A percentile compares a stretch with the other conserved stretches of the same genome.
phyloP scores from a whole-genome alignment of 53 echinoderm and acorn worm species.

The Crossaster papposus region DNA sequence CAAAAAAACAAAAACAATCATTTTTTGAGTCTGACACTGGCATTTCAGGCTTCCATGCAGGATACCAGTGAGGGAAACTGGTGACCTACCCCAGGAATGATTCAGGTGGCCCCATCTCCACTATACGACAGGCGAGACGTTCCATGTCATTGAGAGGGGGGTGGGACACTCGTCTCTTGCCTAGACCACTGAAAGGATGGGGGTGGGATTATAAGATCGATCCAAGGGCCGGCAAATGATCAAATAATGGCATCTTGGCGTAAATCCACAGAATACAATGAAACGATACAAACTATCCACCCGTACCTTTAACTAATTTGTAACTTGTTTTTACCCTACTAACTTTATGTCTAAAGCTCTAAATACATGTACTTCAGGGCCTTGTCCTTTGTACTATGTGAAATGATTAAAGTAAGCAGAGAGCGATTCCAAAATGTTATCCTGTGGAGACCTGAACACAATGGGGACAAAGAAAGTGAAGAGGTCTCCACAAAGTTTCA shows the following conservation, averaged over 20 bases:
- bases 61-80: background rate
- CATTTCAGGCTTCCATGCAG: slow-evolving; percentile 13
- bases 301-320: background rate
- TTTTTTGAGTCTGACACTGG: background rate
- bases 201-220: background rate
- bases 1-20: background rate
- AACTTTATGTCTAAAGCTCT: background rate
- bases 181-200: slow-evolving; percentile 79
- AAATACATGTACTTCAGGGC: background rate
- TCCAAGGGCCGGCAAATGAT: background rate
- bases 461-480: too few relatives aligned
- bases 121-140: slow-evolving; percentile 86
- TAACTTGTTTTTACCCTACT: background rate
- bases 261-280: background rate
- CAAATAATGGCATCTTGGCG: background rate
- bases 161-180: slow-evolving; percentile 86
- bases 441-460: too few relatives aligned
- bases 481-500: too few relatives aligned
- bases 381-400: too few relatives aligned
- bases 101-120: slow-evolving; percentile 98
- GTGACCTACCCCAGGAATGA: slow-evolving; percentile 97
- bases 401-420: too few relatives aligned
- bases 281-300: too few relatives aligned
- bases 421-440: too few relatives aligned
- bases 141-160: slow-evolving; percentile 99